phyloP scores from a whole-genome alignment of 2,113 vertebrate genomes.

The Sinosuthora webbiana region DNA sequence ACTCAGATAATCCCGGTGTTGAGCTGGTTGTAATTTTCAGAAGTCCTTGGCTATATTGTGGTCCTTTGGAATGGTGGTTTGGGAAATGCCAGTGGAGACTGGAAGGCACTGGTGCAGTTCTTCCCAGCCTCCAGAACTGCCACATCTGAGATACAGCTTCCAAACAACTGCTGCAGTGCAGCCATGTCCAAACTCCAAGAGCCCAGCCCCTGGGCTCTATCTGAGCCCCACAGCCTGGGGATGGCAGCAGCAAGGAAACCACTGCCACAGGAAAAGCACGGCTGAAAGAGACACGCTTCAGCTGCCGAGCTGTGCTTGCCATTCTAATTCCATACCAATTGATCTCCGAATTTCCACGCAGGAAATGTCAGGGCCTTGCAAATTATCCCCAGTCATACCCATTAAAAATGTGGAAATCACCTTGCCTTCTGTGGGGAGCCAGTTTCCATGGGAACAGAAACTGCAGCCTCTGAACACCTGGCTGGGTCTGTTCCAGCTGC shows the following conservation, averaged over 20 bases:
- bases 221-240: background rate
- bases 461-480: background rate
- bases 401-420: background rate
- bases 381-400: background rate
- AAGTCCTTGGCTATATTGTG: background rate
- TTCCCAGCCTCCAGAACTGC: background rate
- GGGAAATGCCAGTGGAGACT: background rate
- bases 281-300: rapidly evolving
- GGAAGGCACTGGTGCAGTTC: background rate
- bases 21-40: background rate
- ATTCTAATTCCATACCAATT: background rate
- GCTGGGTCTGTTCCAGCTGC: background rate
- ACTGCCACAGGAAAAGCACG: too few relatives aligned
- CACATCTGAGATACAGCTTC: rapidly evolving
- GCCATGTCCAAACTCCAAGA: background rate
- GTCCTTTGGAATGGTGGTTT: background rate
- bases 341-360: rapidly evolving
- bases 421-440: background rate
- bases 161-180: background rate
- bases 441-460: background rate
- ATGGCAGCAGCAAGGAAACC: background rate
- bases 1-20: background rate
- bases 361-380: background rate
- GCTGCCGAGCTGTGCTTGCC: background rate
- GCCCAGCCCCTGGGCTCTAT: background rate